Percentiles rank a stretch among this genome's conserved stretches.
Conservation (phyloP, 1,140 invertebrate species). For the Akabosia matsudoensis region DNA sequence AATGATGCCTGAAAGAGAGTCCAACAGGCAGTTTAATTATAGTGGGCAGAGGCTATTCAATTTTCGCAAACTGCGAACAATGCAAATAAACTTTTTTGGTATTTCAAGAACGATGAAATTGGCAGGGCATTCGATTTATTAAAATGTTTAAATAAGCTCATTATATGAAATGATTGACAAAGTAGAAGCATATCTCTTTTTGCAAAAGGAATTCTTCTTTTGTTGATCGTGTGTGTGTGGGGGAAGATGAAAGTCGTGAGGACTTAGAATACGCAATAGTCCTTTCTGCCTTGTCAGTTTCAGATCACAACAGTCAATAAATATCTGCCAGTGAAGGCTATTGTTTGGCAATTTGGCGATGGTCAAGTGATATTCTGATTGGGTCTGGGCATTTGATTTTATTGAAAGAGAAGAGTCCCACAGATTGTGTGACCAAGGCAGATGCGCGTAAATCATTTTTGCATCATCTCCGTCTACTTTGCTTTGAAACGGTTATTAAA, state of each 20-base stretch:
- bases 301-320: slow-evolving; percentile 13
- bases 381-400: not conserved
- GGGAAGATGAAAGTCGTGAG: not conserved
- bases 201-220: not conserved
- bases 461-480: not conserved
- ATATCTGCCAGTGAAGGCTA: slow-evolving; percentile 5
- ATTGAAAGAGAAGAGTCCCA: not conserved
- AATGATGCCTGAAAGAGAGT: not conserved
- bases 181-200: not conserved
- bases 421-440: not conserved
- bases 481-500: not conserved
- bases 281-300: not conserved
- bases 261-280: too few relatives aligned
- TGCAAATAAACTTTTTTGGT: not conserved
- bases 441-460: not conserved
- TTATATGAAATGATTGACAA: not conserved
- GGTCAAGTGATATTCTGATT: not conserved
- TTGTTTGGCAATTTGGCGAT: not conserved
- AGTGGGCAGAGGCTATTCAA: not conserved
- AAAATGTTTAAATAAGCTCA: not conserved
- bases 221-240: not conserved
- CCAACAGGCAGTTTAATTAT: not conserved
- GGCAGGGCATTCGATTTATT: not conserved
- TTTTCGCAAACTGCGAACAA: not conserved
- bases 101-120: not conserved